Evolutionary conservation across 2,888 invertebrate genomes (phyloP).

Genomic region (Lapara coniferarum): DNA sequence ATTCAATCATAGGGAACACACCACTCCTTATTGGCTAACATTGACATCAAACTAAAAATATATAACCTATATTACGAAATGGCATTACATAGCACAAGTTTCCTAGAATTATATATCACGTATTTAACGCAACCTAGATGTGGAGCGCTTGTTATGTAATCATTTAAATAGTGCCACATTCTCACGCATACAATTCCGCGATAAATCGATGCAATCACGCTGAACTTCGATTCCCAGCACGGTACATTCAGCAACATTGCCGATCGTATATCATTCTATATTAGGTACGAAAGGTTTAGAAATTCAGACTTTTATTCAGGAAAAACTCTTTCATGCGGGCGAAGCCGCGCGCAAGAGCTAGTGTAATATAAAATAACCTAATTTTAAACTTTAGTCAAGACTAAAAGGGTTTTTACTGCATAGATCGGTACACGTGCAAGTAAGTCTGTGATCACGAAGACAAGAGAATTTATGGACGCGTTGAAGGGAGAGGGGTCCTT

Average conservation of each 20-base stretch:
- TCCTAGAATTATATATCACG: conserved; percentile 23
- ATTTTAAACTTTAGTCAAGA: too few species aligned
- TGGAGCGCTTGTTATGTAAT: conserved; percentile 46
- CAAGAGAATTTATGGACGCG: too few species aligned
- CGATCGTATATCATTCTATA: not conserved
- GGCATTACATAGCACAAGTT: conserved; percentile 21
- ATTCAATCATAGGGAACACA: not conserved
- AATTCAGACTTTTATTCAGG: not conserved
- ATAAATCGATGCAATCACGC: conserved; percentile 43
- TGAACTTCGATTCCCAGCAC: conserved; percentile 21
- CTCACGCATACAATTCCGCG: conserved; percentile 47
- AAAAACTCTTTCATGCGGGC: too few species aligned
- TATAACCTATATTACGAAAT: conserved; percentile 1
- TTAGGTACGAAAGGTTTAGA: not conserved
- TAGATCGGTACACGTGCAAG: too few species aligned
- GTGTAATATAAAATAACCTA: too few species aligned
- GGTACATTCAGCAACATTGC: conserved; percentile 7
- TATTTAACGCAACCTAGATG: conserved; percentile 40
- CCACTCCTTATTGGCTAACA: too few species aligned
- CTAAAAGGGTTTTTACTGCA: too few species aligned
- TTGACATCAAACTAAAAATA: not conserved
- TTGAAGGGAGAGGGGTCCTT: too few species aligned
- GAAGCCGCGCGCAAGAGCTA: too few species aligned
- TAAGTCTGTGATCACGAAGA: too few species aligned
- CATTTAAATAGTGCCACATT: conserved; percentile 46